Conservation (phyloP, 1,140 invertebrate species). For the Aradophagus sp. region DNA sequence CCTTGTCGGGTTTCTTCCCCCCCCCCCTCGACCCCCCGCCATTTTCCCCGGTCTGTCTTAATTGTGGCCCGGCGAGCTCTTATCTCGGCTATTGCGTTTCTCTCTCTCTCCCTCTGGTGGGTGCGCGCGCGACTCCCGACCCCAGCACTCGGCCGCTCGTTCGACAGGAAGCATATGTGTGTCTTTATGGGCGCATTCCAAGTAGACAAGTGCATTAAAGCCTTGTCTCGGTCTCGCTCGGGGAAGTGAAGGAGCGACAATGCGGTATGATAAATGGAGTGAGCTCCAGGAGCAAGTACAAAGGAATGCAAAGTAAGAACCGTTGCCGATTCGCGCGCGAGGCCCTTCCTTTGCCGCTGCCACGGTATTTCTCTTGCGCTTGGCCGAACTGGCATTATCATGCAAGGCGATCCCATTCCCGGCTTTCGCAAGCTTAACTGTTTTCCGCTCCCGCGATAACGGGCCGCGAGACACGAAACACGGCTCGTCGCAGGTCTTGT, state of each 20-base stretch:
- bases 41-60: conserved; percentile 21
- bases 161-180: conserved; percentile 70
- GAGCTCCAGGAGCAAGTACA: conserved; percentile 68
- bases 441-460: too few relatives aligned
- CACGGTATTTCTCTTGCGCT: too few relatives aligned
- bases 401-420: conserved; percentile 63
- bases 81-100: conserved; percentile 36
- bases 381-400: conserved; percentile 70
- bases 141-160: conserved; percentile 58
- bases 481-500: too few relatives aligned
- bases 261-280: conserved; percentile 58
- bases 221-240: conserved; percentile 72
- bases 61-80: conserved; percentile 34
- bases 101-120: conserved; percentile 55
- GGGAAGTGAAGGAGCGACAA: conserved; percentile 64
- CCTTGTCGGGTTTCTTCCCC: conserved; percentile 46
- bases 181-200: conserved; percentile 73
- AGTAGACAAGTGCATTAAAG: conserved; percentile 76
- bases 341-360: conserved; percentile 61
- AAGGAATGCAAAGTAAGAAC: conserved; percentile 76
- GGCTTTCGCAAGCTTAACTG: too few relatives aligned
- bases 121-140: conserved; percentile 44
- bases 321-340: conserved; percentile 59
- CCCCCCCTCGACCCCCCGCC: not conserved
- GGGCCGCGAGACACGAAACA: too few relatives aligned